Evolutionary conservation across 2,797 vertebrate species (phyloP), one percentile per base, ranked within the genome.

Genomic region (Echiichthys vipera): DNA sequence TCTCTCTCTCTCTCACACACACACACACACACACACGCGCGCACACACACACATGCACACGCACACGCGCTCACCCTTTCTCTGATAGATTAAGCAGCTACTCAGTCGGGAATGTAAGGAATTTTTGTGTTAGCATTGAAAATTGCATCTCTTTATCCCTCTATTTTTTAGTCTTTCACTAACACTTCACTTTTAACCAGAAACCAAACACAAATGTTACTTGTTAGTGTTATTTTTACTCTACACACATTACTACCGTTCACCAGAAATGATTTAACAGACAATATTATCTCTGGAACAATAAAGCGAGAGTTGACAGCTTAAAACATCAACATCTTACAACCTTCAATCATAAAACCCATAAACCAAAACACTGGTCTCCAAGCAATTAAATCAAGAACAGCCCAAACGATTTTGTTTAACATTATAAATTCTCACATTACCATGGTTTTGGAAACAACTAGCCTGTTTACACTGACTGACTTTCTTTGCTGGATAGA

Each of bases 51-150:
- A 37, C 61, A 42, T 50, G 24, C 61, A 49, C 59, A 58, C 55
- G 59, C 72, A 47, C 79, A 47, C 62, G 58, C 65, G 73, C 70
- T 64, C 74, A 56, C 76, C 42, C 49, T 40, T 65, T 77, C 82
- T 88, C 81, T 85, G 29, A 90, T 78, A 95, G 93, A 94, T 91
- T 95, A 96, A 94, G 91, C 91, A 89, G 92, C 93, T 46, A 89
- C 89, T 93, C 91, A 90, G 92, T 89, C 82, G 92, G 90, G 95
- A 96, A 97, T 96, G 95, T 81, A 80, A 95, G 91, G 95, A 97
- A 97, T 97, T 95, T 89, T 86, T 89, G 84, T 95, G 95, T 95
- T 96, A 96, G 88, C 92, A 92, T 94, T 95, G 89, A 93, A 88
- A 83, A 69, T n/a, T n/a, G n/a, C n/a, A 32, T 74, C 24, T 53